These are phyloP conservation scores for Philopedon plagiatum DNA, from an alignment of 2,888 invertebrate genomes.

Conservation along the genomic window DNA sequence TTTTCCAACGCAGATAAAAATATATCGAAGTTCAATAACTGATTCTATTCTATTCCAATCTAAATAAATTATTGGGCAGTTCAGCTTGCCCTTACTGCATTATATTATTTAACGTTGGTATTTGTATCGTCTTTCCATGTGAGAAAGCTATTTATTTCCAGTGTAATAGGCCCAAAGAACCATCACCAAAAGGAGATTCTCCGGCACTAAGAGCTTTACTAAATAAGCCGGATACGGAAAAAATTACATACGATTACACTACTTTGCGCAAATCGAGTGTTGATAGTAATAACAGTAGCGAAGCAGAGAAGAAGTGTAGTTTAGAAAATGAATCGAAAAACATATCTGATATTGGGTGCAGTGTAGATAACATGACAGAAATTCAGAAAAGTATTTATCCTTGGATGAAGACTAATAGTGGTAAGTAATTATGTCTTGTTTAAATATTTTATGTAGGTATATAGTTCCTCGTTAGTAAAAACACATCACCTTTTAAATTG, in stretches of 20 bases:
- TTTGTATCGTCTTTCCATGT: background rate
- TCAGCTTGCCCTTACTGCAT: no score
- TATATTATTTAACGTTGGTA: no score
- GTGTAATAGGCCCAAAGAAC: slow-evolving; percentile 44
- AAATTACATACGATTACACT: slow-evolving; percentile 64
- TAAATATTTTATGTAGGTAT: no score
- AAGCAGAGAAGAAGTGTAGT: slow-evolving; percentile 67
- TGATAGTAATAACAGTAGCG: slow-evolving; percentile 53
- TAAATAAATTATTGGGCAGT: no score
- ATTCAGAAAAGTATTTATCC: slow-evolving; percentile 66
- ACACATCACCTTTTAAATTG: no score
- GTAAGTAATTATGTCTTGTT: slow-evolving; percentile 60
- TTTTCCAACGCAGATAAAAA: no score
- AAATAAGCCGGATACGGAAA: slow-evolving; percentile 64
- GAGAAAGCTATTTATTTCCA: background rate
- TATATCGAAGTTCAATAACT: no score
- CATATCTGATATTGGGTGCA: slow-evolving; percentile 40
- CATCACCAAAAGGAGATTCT: slow-evolving; percentile 65
- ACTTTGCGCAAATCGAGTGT: slow-evolving; percentile 50
- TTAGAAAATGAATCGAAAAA: slow-evolving; percentile 69
- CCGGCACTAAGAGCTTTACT: slow-evolving; percentile 75
- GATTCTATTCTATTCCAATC: no score
- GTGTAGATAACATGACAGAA: slow-evolving; percentile 16
- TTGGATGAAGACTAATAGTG: slow-evolving; percentile 74
- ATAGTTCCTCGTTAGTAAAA: no score